Percentiles rank a stretch among this genome's conserved stretches.
phyloP scores from a whole-genome alignment of 2,797 vertebrate genomes.

The Rousettus madagascariensis region DNA sequence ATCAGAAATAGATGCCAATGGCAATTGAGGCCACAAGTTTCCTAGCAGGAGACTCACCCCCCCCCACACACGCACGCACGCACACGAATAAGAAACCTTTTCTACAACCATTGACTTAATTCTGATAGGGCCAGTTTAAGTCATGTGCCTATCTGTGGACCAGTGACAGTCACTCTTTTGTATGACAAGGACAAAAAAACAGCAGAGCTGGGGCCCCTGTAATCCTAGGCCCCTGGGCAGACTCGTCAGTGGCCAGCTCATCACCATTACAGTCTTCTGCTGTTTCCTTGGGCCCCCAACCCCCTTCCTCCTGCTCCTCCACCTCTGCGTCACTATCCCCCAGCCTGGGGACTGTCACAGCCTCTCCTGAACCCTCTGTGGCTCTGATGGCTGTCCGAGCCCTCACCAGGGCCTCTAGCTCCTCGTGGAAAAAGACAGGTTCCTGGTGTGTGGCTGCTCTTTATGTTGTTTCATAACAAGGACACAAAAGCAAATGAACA shows the following conservation, averaged over 20 bases:
- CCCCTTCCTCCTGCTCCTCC: constrained; percentile 72
- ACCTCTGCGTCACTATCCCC: constrained; percentile 71
- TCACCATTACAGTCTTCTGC: constrained; percentile 19
- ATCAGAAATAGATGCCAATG: background rate
- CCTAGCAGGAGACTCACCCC: background rate
- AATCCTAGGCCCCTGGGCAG: background rate
- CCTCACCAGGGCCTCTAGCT: constrained; percentile 74
- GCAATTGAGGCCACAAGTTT: background rate
- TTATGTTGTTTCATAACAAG: background rate
- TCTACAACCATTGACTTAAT: background rate
- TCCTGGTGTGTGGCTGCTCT: constrained; percentile 74
- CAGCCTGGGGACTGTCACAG: constrained; percentile 49
- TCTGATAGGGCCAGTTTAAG: background rate
- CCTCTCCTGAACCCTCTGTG: background rate
- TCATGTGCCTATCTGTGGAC: background rate
- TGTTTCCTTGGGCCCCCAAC: constrained; percentile 69
- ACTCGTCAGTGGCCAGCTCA: constrained; percentile 19
- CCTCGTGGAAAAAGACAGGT: constrained; percentile 79
- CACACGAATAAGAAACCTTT: background rate
- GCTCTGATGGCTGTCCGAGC: constrained; percentile 64
- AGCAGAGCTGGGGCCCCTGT: constrained; percentile 54
- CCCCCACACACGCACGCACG: too few relatives aligned
- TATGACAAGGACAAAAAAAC: background rate
- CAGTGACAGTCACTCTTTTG: background rate
- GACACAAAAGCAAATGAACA: background rate